These are phyloP conservation scores for Gasteruption jaculator DNA, from an alignment of 2,888 invertebrate genomes.

Conservation along the genomic window DNA sequence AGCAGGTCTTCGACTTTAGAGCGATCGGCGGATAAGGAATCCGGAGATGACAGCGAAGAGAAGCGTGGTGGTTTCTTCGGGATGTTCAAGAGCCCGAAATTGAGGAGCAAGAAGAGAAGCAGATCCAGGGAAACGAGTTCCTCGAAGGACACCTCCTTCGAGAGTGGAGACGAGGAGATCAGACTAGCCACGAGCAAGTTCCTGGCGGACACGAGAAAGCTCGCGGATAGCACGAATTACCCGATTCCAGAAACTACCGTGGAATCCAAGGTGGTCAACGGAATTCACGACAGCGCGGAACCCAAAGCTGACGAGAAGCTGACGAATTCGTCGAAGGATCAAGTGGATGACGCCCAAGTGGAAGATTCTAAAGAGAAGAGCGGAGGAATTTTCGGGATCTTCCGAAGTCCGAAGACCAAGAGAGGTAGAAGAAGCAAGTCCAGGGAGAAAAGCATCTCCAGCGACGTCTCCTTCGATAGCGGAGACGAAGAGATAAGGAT, in stretches of 20 bases:
- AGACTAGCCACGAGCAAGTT: constrained; percentile 37
- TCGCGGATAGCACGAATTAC: constrained; percentile 18
- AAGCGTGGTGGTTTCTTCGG: constrained; percentile 37
- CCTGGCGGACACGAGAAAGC: constrained; percentile 38
- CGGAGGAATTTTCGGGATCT: constrained; percentile 39
- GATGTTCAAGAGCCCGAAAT: constrained; percentile 40
- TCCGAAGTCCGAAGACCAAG: constrained; percentile 38
- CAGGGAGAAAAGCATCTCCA: constrained; percentile 35
- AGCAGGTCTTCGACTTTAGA: no score
- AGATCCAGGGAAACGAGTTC: constrained; percentile 39
- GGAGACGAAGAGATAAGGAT: constrained; percentile 31
- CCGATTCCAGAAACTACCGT: no score
- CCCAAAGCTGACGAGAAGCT: constrained; percentile 1
- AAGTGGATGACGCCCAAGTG: no score
- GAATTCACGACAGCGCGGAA: no score
- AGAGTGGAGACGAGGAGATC: constrained; percentile 30
- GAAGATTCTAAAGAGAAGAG: constrained; percentile 32
- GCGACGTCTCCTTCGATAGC: constrained; percentile 32
- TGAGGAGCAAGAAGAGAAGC: constrained; percentile 36
- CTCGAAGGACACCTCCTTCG: constrained; percentile 32
- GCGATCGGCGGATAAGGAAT: constrained; percentile 4
- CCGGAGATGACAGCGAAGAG: constrained; percentile 28
- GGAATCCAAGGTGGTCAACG: no score
- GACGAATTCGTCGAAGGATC: constrained; percentile 4
- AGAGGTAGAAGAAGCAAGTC: constrained; percentile 40